Evolutionary conservation across 2,797 vertebrate genomes (phyloP).

Genomic region (Chaenodraco wilsoni): DNA sequence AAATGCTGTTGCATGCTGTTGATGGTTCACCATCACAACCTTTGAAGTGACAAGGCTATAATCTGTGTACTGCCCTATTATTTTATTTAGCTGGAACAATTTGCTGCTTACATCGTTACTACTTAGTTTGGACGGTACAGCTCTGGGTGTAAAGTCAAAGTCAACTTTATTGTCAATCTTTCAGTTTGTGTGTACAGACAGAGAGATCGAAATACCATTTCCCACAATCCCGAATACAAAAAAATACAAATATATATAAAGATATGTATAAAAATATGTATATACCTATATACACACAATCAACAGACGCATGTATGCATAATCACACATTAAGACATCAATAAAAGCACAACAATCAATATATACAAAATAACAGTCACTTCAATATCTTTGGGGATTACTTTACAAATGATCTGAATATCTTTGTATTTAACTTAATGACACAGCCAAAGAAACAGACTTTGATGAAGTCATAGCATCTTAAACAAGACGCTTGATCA

Average conservation of each 20-base stretch:
- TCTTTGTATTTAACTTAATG: background rate
- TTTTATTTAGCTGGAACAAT: background rate
- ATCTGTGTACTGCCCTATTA: background rate
- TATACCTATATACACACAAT: no score
- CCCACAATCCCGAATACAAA: no score
- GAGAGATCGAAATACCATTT: no score
- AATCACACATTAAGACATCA: no score
- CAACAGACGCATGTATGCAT: no score
- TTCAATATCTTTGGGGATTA: background rate
- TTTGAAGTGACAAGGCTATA: background rate
- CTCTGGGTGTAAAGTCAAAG: background rate
- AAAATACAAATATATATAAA: no score
- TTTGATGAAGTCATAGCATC: conserved; percentile 8
- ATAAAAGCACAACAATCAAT: no score
- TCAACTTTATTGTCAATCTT: no score
- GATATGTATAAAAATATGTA: no score
- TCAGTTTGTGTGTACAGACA: no score
- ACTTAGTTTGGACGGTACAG: background rate
- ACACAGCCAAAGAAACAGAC: background rate
- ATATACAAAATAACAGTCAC: no score
- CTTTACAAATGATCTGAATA: background rate
- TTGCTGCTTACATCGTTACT: background rate
- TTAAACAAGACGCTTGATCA: conserved; percentile 8
- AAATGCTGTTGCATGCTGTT: no score
- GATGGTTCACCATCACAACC: background rate